Base-by-base conservation (phyloP, 1,140 invertebrate genomes). In the Caerostris darwini region DNA sequence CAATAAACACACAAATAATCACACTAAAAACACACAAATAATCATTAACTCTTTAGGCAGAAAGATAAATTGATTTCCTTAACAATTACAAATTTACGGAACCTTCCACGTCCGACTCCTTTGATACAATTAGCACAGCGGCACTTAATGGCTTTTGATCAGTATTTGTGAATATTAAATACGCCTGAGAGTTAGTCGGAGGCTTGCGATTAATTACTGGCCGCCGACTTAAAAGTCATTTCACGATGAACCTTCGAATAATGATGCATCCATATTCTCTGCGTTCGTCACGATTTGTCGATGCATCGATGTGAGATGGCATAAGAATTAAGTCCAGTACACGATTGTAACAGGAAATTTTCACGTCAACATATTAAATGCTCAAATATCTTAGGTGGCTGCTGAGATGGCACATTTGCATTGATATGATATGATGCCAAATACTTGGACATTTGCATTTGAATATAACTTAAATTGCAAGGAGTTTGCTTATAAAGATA, bases 151-250 rank as follows among this genome's bases (percentile, higher is more conserved):
- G 82, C 82, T 83, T 83, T 83, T 83, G 82, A 83, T 83, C 82
- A 83, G 82, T 83, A 56, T 83, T 56, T 83, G 82, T 83, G 82
- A 56, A 83, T 83, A 83, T 83, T 83, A 83, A 83, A 83, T 58
- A 58, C 82, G 50, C 50, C 71, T 34, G 71, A 77, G 19, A 77
- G 71, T 34, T 5, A 77, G 34, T 19, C 50, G 53, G 19, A 77
- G 34, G 34, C n/a, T 8, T 50, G 19, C 71, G 57, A 56, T 83
- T 83, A 83, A 83, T 83, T 83, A 77, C 71, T 8, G 4, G 34
- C 3, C 34, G 4, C 19, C 34, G 71, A 50, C 50, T 77, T 77
- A 77, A 14, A 67, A 67, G 14, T 17, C 61, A 67, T 67, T 67
- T n/a, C 61, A 17, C 61, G n/a, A 17, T 17, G 61, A 61, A 17